Evolutionary conservation across 2,797 vertebrate species (phyloP), one percentile per base, ranked within the genome.

Genomic region (Lagocephalus sceleratus): DNA sequence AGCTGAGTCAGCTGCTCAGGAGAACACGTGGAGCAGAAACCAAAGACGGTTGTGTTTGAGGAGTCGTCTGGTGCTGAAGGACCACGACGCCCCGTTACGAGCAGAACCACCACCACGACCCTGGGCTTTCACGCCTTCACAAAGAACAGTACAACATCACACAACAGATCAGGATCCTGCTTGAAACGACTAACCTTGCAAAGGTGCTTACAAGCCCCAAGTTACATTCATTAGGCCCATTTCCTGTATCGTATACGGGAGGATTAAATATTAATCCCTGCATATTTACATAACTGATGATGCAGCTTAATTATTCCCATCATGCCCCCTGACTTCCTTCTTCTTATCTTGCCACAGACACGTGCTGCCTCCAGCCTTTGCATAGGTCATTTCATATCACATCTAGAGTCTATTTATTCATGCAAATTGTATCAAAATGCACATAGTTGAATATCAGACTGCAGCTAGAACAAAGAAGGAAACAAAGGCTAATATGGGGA

Each of bases 271-370:
- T 80, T 61, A 65, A 77, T 65, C 11, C 25, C 9, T 8, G 3
- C 20, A 60, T 47, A 76, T 78, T 82, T 78, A 59, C 64, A 83
- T 79, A 68, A 63, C 60, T 73, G 46, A 66, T 65, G 63, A 72
- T 70, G 70, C 47, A 45, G 42, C 56, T 60, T 57, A 54, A 81
- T 83, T 72, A 84, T 79, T 81, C 59, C 52, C 64, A 67, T 32
- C 10, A 12, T 50, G 42, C 50, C 66, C 63, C 59, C 48, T 55
- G 56, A 67, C 64, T 64, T 72, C 16, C 39, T 41, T 35, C 67
- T 57, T n/a, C 54, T n/a, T 42, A 55, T 68, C 60, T 59, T 44
- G 20, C 17, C 0, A 17, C 60, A 51, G 23, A 74, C 65, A 29
- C 6, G 8, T 9, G 29, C 39, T 32, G 66, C 65, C 60, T 58